Base-by-base conservation (phyloP, 2,888 invertebrate species). In the Euproctis similis region DNA sequence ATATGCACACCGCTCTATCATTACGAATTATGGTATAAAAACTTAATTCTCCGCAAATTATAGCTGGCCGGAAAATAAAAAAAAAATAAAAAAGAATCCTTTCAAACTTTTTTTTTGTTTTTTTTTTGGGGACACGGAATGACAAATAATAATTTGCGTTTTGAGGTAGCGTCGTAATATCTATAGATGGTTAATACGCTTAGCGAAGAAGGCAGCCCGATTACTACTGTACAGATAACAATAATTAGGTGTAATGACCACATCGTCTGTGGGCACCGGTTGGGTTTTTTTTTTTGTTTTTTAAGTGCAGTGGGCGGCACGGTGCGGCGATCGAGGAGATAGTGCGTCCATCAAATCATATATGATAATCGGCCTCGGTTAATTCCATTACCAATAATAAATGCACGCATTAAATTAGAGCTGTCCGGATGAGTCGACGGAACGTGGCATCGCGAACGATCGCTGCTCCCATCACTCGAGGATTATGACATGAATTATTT, bases 301-400 rank as follows among this genome's bases (percentile, higher is more conserved):
- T 70, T 62, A 61, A 68, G 67, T 70, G 63, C 70, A 58, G 72
- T 74, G 78, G 76, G 78, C 74, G 76, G 78, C 65, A 59, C 65
- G 57, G 53, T 51, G 53, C 56, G 43, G 46, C 51, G 81, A 82
- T 82, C 65, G 47, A n/a, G 59, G 51, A 72, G 82, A 82, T 82
- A 82, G 80, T 66, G 70, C 73, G 77, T 80, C 81, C 81, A 82
- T 84, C 84, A 84, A 78, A 80, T 77, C 76, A 70, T 78, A n/a
- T n/a, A 84, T 80, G 84, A 82, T 82, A 84, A 84, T 82, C 82
- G 80, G 78, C 55, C 69, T 62, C 73, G 59, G 82, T 82, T 84
- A 82, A 82, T 84, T 82, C 84, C 80, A 81, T 81, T 81, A 77
- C 73, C 75, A 80, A 80, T 84, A 80, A 81, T 82, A 84, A 84